These are phyloP conservation scores for Cryptocephalus primarius DNA, from an alignment of 2,888 invertebrate genomes.

Conservation along the genomic window DNA sequence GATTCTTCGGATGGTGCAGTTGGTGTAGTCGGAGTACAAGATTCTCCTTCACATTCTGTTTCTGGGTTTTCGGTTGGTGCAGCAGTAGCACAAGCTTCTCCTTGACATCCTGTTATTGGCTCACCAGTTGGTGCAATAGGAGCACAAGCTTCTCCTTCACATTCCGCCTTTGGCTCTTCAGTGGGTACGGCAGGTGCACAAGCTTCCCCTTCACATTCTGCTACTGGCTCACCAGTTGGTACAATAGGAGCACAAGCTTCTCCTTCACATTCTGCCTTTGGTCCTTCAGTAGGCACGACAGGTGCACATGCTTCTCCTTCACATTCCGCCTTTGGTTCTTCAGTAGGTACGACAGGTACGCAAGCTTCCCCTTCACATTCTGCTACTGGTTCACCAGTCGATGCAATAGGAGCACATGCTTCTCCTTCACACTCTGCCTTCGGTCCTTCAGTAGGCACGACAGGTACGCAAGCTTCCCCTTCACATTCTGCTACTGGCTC, in stretches of 20 bases:
- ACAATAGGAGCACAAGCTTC: neutral
- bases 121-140: neutral
- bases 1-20: neutral
- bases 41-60: neutral
- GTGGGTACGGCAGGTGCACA: neutral
- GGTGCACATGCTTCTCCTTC: neutral
- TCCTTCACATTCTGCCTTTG: neutral
- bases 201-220: neutral
- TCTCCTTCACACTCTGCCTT: neutral
- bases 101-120: too few relatives aligned
- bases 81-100: too few relatives aligned
- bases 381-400: neutral
- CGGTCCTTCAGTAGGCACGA: neutral
- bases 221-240: neutral
- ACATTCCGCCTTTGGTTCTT: neutral
- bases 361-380: neutral
- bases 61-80: neutral
- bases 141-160: neutral
- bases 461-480: neutral
- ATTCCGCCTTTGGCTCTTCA: neutral
- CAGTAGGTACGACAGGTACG: neutral
- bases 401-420: neutral
- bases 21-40: neutral
- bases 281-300: neutral
- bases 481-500: neutral